These are phyloP conservation scores for Chesias legatella DNA, from an alignment of 2,888 invertebrate genomes.

Conservation along the genomic window DNA sequence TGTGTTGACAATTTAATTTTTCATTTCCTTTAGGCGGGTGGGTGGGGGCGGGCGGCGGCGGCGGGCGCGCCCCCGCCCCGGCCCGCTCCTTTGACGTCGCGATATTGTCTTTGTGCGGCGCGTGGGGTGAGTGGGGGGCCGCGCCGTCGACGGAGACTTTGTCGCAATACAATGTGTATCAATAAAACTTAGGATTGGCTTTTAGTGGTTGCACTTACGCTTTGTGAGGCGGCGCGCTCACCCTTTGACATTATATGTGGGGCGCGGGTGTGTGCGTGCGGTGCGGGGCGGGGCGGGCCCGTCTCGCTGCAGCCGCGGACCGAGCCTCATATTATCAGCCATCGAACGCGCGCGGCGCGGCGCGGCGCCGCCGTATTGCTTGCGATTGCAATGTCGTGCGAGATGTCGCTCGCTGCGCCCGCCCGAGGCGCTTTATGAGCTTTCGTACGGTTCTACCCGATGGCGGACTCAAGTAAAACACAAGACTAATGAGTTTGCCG, in stretches of 20 bases:
- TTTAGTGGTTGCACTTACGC: constrained; percentile 82
- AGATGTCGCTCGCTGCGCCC: constrained; percentile 14
- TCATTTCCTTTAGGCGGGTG: constrained; percentile 77
- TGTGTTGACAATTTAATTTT: constrained; percentile 82
- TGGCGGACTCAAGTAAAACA: constrained; percentile 10
- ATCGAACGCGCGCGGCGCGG: constrained; percentile 37
- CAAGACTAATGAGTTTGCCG: constrained; percentile 4
- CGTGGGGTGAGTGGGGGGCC: constrained; percentile 73
- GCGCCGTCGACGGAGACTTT: constrained; percentile 76
- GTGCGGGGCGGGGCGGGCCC: constrained; percentile 45
- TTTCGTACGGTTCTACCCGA: constrained; percentile 18
- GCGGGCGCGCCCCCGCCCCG: constrained; percentile 56
- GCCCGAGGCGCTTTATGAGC: constrained; percentile 36
- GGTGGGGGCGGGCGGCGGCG: constrained; percentile 49
- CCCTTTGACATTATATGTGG: constrained; percentile 79
- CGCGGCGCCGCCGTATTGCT: constrained; percentile 13
- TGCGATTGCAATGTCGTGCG: constrained; percentile 12
- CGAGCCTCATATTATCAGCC: constrained; percentile 52
- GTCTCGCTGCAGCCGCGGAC: constrained; percentile 30
- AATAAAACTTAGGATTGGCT: constrained; percentile 82
- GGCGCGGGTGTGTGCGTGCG: constrained; percentile 45
- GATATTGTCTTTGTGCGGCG: constrained; percentile 80
- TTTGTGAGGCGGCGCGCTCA: constrained; percentile 78
- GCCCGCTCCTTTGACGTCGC: constrained; percentile 78
- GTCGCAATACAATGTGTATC: constrained; percentile 82